These are phyloP conservation scores for Temnothorax ravouxi DNA, from an alignment of 2,888 invertebrate genomes.

Conservation along the genomic window DNA sequence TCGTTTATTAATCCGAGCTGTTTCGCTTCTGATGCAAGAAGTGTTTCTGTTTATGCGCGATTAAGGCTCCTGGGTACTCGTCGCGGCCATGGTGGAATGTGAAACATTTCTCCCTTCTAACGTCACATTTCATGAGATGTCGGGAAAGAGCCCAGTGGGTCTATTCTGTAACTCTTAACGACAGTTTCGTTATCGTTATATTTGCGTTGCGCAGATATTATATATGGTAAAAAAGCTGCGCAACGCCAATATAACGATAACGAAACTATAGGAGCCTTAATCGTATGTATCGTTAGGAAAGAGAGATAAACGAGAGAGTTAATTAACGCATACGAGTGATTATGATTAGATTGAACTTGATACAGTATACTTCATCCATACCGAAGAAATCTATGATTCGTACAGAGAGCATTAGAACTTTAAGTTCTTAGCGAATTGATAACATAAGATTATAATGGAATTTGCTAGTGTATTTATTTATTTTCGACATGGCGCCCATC, in stretches of 20 bases:
- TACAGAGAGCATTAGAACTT: conserved; percentile 3
- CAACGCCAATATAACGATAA: too few relatives aligned
- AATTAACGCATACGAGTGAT: not conserved
- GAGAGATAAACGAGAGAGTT: conserved; percentile 15
- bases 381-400: not conserved
- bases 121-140: too few relatives aligned
- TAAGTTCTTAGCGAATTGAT: conserved; percentile 23
- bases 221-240: too few relatives aligned
- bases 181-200: too few relatives aligned
- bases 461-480: conserved; percentile 48
- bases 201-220: too few relatives aligned
- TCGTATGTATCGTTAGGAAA: conserved; percentile 9
- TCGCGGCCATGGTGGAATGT: too few relatives aligned
- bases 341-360: conserved; percentile 1
- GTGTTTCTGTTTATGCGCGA: not conserved
- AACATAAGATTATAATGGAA: conserved; percentile 4
- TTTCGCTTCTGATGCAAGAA: not conserved
- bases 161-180: too few relatives aligned
- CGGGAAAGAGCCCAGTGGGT: too few relatives aligned
- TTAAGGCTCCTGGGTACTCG: not conserved
- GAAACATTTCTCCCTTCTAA: too few relatives aligned
- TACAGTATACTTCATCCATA: not conserved
- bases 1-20: not conserved
- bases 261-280: too few relatives aligned
- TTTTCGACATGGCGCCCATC: not conserved